Conservation (phyloP, 2,888 invertebrate species). For the Hetaerina titia region DNA sequence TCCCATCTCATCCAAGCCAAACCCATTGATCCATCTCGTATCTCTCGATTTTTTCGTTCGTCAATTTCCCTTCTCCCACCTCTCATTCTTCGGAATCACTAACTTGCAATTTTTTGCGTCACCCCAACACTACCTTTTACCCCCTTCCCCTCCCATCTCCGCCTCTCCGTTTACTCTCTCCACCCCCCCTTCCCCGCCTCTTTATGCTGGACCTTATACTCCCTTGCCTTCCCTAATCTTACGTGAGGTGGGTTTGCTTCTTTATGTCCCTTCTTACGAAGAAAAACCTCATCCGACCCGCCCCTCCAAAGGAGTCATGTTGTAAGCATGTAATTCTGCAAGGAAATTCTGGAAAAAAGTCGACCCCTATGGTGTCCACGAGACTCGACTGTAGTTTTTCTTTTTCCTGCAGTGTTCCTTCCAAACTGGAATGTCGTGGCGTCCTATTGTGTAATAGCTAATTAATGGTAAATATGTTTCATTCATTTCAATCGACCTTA, state of each 20-base stretch:
- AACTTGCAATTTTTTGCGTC: constrained; percentile 8
- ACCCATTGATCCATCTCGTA: background rate
- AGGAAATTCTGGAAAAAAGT: background rate
- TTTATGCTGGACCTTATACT: background rate
- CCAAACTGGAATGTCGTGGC: too few relatives aligned
- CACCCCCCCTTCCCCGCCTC: background rate
- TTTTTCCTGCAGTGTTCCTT: too few relatives aligned
- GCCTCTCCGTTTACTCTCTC: background rate
- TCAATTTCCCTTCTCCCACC: background rate
- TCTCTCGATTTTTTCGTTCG: constrained; percentile 8
- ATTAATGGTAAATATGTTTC: too few relatives aligned
- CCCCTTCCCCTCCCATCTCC: background rate
- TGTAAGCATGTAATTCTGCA: background rate
- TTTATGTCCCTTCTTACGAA: background rate
- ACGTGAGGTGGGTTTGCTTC: constrained; percentile 1
- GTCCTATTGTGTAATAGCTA: too few relatives aligned
- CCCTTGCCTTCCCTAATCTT: background rate
- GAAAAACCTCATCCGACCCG: background rate
- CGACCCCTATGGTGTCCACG: background rate
- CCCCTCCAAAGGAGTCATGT: background rate
- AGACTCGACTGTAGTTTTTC: too few relatives aligned
- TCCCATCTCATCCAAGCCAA: constrained; percentile 29
- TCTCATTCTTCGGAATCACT: constrained; percentile 20
- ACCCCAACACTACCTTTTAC: background rate
- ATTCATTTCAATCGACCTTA: too few relatives aligned